These are phyloP conservation scores for Micronycteris hirsuta DNA, from an alignment of 2,113 vertebrate genomes.

Conservation along the genomic window DNA sequence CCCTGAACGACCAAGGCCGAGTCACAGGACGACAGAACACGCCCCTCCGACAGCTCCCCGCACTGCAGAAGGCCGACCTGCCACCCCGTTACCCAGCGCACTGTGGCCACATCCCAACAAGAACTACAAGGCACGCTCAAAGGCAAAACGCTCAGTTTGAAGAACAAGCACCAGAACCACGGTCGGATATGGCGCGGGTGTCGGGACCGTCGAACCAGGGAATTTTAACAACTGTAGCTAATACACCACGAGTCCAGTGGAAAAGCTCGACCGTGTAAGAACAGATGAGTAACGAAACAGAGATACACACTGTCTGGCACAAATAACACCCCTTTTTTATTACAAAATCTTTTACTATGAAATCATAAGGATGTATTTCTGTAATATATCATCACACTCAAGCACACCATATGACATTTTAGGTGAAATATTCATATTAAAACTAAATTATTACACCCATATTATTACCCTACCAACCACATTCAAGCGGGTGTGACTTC, in stretches of 20 bases:
- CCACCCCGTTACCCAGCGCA: background rate
- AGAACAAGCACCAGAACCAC: background rate
- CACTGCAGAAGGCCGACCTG: background rate
- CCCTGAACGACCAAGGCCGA: background rate
- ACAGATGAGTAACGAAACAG: background rate
- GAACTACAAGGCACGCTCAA: background rate
- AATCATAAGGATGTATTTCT: no score
- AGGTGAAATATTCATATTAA: no score
- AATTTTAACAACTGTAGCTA: background rate
- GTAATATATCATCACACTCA: no score
- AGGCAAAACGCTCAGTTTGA: background rate
- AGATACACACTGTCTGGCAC: background rate
- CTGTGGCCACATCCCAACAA: background rate
- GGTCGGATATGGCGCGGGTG: background rate
- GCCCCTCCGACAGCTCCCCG: background rate
- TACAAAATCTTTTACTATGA: no score
- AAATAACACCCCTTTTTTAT: no score
- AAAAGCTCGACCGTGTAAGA: background rate
- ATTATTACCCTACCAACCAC: no score
- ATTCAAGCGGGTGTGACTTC: no score
- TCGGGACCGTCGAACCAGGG: background rate
- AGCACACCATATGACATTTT: no score
- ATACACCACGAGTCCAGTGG: background rate
- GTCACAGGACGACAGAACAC: background rate
- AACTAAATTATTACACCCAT: no score